Evolutionary conservation across 2,888 invertebrate genomes (phyloP).

Genomic region (Archips crataeganus): DNA sequence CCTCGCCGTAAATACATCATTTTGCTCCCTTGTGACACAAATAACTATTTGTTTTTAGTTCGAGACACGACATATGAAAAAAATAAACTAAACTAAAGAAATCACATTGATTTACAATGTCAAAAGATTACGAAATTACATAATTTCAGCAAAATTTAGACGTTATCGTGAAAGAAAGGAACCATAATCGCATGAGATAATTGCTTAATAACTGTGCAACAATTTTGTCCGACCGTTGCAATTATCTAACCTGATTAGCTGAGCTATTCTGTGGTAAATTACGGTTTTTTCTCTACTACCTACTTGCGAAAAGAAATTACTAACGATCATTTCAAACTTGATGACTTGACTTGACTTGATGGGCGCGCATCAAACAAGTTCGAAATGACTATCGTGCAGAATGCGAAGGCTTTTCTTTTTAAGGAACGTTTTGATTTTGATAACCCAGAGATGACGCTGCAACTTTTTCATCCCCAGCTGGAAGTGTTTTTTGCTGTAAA

Average conservation of each 20-base stretch:
- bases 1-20: no score
- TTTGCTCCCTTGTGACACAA: no score
- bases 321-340: not conserved
- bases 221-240: not conserved
- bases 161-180: not conserved
- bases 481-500: constrained; percentile 55
- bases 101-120: not conserved
- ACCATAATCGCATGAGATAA: not conserved
- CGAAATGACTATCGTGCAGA: constrained; percentile 15
- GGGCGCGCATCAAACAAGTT: not conserved
- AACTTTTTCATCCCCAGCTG: constrained; percentile 68
- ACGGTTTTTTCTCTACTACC: constrained; percentile 2
- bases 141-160: not conserved
- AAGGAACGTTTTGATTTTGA: constrained; percentile 55
- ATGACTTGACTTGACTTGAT: constrained; percentile 1
- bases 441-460: constrained; percentile 54
- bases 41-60: no score
- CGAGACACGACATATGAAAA: no score
- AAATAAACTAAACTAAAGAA: no score
- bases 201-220: constrained; percentile 6
- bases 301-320: constrained; percentile 1
- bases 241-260: constrained; percentile 14
- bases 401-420: not conserved
- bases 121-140: not conserved
- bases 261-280: constrained; percentile 4